Percentiles rank a stretch among this genome's conserved stretches.
Evolutionary conservation across 2,113 vertebrate species (phyloP).

Genomic region (Trachemys scripta): DNA sequence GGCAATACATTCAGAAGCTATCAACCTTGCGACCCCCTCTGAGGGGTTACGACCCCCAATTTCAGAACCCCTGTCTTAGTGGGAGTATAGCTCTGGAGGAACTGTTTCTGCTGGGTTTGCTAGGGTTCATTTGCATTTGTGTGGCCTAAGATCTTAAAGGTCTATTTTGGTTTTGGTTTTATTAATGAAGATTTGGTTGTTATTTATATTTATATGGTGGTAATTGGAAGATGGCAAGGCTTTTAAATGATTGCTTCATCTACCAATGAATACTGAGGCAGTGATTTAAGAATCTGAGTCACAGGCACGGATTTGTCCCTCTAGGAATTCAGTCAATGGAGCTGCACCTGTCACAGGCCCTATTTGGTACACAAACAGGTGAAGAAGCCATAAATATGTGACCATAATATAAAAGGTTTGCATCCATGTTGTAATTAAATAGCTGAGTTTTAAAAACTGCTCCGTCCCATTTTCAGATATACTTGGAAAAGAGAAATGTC

Average conservation of each 20-base stretch:
- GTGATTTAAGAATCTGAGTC: not conserved
- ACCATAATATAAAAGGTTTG: not conserved
- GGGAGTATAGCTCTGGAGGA: not conserved
- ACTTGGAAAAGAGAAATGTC: accelerated
- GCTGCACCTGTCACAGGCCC: not conserved
- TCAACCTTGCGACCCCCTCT: no score
- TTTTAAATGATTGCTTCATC: not conserved
- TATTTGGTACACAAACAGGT: not conserved
- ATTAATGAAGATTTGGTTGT: not conserved
- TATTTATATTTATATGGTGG: not conserved
- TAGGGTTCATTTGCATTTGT: not conserved
- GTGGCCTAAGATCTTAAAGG: not conserved
- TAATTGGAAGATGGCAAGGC: not conserved
- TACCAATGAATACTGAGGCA: not conserved
- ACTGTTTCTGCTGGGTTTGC: not conserved
- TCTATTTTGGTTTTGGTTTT: not conserved
- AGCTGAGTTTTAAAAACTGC: not conserved
- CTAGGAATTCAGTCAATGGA: not conserved
- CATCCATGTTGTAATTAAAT: accelerated
- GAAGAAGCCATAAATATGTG: not conserved
- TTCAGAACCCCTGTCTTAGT: not conserved
- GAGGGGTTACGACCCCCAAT: no score
- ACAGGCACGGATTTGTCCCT: not conserved
- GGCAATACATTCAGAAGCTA: no score
- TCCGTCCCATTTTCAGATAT: not conserved